These are phyloP conservation scores for Sepioteuthis lessoniana DNA, from an alignment of 2,888 invertebrate genomes.

Conservation along the genomic window DNA sequence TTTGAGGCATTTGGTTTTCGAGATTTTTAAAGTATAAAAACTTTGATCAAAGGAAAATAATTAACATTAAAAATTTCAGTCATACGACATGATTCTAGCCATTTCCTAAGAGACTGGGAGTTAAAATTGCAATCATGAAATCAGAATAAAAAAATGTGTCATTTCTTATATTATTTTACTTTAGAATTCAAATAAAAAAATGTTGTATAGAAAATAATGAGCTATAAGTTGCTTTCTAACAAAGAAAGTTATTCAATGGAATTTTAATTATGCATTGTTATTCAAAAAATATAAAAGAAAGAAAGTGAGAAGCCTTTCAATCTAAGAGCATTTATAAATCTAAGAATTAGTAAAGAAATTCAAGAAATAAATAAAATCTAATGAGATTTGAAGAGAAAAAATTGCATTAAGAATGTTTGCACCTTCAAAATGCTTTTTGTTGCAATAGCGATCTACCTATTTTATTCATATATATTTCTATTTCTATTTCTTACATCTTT, in stretches of 20 bases:
- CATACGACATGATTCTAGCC: background rate
- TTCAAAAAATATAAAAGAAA: background rate
- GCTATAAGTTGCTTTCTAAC: slow-evolving; percentile 10
- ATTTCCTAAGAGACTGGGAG: background rate
- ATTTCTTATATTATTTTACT: background rate
- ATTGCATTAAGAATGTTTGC: background rate
- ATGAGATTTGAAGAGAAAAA: background rate
- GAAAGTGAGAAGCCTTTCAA: background rate
- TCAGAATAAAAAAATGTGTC: background rate
- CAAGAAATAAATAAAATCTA: background rate
- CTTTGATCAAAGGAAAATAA: slow-evolving; percentile 25
- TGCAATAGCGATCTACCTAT: background rate
- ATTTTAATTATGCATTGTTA: background rate
- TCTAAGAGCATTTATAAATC: background rate
- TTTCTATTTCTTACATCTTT: too few relatives aligned
- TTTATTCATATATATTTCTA: too few relatives aligned
- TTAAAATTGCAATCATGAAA: background rate
- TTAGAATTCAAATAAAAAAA: background rate
- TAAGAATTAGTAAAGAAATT: background rate
- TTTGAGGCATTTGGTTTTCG: background rate
- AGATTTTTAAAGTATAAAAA: background rate
- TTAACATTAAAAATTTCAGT: background rate
- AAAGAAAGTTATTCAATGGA: background rate
- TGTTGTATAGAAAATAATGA: background rate
- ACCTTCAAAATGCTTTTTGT: background rate